Evolutionary conservation across 2,797 vertebrate species (phyloP).

Genomic region (Carcharodon carcharias): DNA sequence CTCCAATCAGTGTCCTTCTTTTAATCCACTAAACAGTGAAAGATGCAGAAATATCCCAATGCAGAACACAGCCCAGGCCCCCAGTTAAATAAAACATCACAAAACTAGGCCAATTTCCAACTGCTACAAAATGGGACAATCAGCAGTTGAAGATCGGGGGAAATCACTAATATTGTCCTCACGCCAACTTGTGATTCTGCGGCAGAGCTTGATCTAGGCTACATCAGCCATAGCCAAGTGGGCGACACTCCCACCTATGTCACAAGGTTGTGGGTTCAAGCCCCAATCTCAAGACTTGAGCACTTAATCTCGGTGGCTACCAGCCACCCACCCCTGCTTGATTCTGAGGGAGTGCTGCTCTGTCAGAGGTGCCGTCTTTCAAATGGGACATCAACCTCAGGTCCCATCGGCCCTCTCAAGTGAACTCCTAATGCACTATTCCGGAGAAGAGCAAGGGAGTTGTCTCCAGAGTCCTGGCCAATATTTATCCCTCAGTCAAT

Average conservation of each 20-base stretch:
- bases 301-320: background rate
- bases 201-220: background rate
- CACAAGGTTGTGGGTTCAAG: background rate
- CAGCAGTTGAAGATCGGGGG: background rate
- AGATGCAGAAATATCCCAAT: too few relatives aligned
- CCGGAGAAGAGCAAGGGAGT: background rate
- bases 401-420: background rate
- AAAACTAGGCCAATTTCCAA: background rate
- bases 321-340: background rate
- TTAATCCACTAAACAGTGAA: background rate
- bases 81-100: background rate
- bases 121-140: background rate
- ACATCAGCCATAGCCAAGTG: background rate
- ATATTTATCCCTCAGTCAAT: background rate
- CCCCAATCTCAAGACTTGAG: background rate
- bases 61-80: background rate
- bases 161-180: background rate
- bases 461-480: background rate
- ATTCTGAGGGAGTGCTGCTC: background rate
- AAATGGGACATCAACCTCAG: background rate
- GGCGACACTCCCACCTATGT: background rate
- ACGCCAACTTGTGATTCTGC: background rate
- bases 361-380: background rate
- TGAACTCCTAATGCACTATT: background rate
- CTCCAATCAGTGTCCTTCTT: too few relatives aligned